Evolutionary conservation across 2,888 invertebrate genomes (phyloP).

Genomic region (Allacma fusca): DNA sequence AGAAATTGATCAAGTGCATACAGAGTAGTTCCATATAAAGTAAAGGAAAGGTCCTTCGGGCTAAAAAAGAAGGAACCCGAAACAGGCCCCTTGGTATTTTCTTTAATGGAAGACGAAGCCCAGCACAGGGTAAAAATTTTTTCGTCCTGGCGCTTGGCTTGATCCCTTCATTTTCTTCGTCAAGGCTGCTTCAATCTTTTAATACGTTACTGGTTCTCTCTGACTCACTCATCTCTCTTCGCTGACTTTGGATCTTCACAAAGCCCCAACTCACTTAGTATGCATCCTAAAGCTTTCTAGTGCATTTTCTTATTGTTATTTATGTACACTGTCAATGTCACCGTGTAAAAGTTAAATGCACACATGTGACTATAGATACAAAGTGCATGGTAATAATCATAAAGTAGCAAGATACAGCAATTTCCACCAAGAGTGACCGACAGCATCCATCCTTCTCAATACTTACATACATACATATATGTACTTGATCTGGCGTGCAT

Average conservation of each 20-base stretch:
- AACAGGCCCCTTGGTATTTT: slow-evolving; percentile 4
- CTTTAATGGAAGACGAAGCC: neutral
- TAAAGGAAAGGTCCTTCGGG: neutral
- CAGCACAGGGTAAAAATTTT: slow-evolving; percentile 23
- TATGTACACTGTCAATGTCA: slow-evolving; percentile 12
- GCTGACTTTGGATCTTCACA: slow-evolving; percentile 2
- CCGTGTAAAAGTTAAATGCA: slow-evolving; percentile 4
- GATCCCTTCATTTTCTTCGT: slow-evolving; percentile 29
- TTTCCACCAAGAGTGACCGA: neutral
- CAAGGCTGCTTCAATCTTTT: slow-evolving; percentile 13
- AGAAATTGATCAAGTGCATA: slow-evolving; percentile 22
- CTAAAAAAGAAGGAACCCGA: slow-evolving; percentile 3
- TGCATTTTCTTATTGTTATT: slow-evolving; percentile 6
- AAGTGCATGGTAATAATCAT: neutral
- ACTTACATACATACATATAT: neutral
- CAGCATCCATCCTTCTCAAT: neutral
- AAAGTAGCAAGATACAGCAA: slow-evolving; percentile 6
- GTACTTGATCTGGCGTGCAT: neutral
- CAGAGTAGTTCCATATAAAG: neutral
- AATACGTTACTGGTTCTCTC: slow-evolving; percentile 4
- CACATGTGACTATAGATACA: neutral
- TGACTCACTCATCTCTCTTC: neutral
- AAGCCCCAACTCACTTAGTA: neutral
- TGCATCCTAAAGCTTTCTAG: neutral
- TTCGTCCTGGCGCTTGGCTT: slow-evolving; percentile 36